Conservation (phyloP, 2,113 vertebrate species). For the Pterocles burchelli region DNA sequence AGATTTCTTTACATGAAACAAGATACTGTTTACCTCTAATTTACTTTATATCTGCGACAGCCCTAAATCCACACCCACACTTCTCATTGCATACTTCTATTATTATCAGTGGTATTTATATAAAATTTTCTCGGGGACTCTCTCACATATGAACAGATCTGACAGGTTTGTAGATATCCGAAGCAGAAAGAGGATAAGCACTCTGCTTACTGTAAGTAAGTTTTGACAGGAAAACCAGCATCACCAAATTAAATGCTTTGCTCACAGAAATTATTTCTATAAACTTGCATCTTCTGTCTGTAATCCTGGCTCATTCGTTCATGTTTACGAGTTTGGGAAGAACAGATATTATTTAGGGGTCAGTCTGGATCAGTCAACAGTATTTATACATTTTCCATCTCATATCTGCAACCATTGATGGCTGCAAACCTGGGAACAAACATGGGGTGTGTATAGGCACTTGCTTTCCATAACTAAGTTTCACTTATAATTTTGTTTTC, state of each 20-base stretch:
- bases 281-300: neutral
- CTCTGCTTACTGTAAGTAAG: neutral
- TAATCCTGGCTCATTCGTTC: neutral
- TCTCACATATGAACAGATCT: fast-evolving
- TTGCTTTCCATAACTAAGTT: neutral
- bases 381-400: neutral
- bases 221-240: neutral
- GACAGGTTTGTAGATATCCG: neutral
- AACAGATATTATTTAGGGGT: neutral
- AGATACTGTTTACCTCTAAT: neutral
- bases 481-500: neutral
- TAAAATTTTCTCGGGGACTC: neutral
- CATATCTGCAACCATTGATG: neutral
- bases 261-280: neutral
- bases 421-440: neutral
- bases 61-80: neutral
- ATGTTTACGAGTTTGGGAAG: neutral
- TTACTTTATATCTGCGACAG: neutral
- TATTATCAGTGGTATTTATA: neutral
- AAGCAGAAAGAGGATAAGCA: neutral
- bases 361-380: neutral
- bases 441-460: too few relatives aligned
- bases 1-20: neutral
- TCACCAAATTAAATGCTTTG: neutral
- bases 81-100: neutral